These are phyloP conservation scores for Lasioglossum leucozonium DNA, from an alignment of 2,888 invertebrate genomes.

Conservation along the genomic window DNA sequence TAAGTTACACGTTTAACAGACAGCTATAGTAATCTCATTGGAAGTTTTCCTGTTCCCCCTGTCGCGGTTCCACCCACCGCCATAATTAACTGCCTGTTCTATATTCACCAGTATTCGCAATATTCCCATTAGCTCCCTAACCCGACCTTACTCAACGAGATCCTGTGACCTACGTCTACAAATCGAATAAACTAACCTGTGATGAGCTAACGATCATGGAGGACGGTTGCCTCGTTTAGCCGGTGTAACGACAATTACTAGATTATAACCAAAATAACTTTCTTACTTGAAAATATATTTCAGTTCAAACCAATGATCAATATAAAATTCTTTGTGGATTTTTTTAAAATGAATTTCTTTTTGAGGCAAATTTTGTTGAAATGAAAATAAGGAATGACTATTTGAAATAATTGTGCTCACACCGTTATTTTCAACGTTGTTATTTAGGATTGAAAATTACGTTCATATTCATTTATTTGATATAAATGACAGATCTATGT, in stretches of 20 bases:
- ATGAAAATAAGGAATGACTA: too few relatives aligned
- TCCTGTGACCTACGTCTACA: constrained; percentile 66
- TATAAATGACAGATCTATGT: too few relatives aligned
- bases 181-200: constrained; percentile 76
- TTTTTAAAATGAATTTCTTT: too few relatives aligned
- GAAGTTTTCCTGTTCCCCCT: constrained; percentile 52
- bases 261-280: not conserved
- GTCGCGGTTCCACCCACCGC: constrained; percentile 23
- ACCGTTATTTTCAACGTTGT: too few relatives aligned
- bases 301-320: not conserved
- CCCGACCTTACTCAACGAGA: constrained; percentile 70
- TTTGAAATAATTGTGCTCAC: too few relatives aligned
- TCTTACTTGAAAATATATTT: not conserved
- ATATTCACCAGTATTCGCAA: constrained; percentile 77
- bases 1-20: constrained; percentile 5
- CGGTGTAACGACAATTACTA: not conserved
- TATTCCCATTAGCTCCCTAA: constrained; percentile 76
- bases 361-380: too few relatives aligned
- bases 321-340: too few relatives aligned
- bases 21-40: constrained; percentile 34
- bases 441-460: too few relatives aligned
- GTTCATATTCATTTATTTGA: too few relatives aligned
- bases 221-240: constrained; percentile 43
- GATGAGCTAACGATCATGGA: constrained; percentile 75
- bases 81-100: constrained; percentile 76